A percentile compares a stretch with the other conserved stretches of the same genome.
phyloP scores from a whole-genome alignment of 1,140 invertebrate genomes.

The Nephotettix cincticeps region DNA sequence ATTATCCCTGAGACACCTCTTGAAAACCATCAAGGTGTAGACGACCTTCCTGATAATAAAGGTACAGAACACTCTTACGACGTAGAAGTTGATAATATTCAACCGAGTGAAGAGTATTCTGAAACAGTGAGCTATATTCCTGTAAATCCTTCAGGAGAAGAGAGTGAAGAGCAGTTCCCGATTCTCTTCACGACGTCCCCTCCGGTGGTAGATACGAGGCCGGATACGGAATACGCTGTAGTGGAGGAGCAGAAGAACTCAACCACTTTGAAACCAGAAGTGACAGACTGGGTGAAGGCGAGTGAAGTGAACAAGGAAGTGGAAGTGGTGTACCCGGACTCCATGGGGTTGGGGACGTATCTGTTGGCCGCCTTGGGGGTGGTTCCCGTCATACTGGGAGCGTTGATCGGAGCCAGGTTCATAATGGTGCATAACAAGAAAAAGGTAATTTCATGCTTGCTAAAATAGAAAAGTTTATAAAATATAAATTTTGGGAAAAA shows the following conservation, averaged over 20 bases:
- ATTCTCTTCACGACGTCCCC: slow-evolving; percentile 8
- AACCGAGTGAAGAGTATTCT: not conserved
- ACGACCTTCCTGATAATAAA: too few species aligned
- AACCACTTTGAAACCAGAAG: not conserved
- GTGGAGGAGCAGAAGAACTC: not conserved
- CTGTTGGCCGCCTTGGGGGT: slow-evolving; percentile 59
- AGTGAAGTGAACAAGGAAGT: slow-evolving; percentile 25
- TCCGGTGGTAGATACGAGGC: not conserved
- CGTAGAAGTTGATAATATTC: too few species aligned
- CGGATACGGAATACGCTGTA: slow-evolving; percentile 12
- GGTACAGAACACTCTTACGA: too few species aligned
- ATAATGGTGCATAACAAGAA: slow-evolving; percentile 55
- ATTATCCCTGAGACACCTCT: too few species aligned
- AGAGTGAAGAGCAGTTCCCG: not conserved
- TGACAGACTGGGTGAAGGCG: not conserved
- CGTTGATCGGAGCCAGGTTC: slow-evolving; percentile 55
- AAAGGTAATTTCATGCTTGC: slow-evolving; percentile 51
- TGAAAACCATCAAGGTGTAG: too few species aligned
- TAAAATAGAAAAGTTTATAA: too few species aligned
- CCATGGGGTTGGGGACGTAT: slow-evolving; percentile 55
- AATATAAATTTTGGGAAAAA: too few species aligned
- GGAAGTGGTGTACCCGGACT: slow-evolving; percentile 34
- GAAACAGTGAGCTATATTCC: not conserved
- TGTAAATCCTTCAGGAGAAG: not conserved
- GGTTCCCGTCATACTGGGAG: slow-evolving; percentile 56